Base-by-base conservation (phyloP, 30 jellyfish, hydroid and myxozoan genomes). In the Turritopsis rubra region DNA sequence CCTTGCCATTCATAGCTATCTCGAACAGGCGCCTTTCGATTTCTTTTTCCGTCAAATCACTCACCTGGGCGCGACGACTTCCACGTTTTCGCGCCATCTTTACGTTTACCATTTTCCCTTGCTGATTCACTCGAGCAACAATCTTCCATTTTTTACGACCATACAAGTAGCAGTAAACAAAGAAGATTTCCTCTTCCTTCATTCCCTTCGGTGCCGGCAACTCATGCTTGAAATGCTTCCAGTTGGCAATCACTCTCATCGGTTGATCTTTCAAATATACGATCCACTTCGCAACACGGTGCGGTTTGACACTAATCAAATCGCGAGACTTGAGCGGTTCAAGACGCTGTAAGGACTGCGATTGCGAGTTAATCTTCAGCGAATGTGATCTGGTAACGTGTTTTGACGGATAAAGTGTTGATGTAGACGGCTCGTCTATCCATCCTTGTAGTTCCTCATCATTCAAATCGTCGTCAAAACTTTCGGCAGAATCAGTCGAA, bases 181-280 rank as follows among this genome's bases (percentile, higher is more conserved):
- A 82, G 84, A 21, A 82, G 18, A 71, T 20, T 82, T 82, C 88
- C 66, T 82, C 88, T 24, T 82, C 88, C 23, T 18, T 25, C 29
- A 82, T 16, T 1, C 88, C 52, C 0, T 72, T 29, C 21, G 65
- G 75, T 18, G 30, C 27, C 28, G 66, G 68, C 21, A 81, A 20
- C 16, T 29, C 71, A 21, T 82, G 25, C 18, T 30, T 82, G 84
- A 82, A 82, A 4, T 66, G 68, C 22, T 82, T 52, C 70, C 28
- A 82, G 71, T 72, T 82, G 27, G 82, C 65, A n/a, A 24, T 74
- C 53, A 26, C 41, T 22, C 65, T 28, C 82, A 29, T 26, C 0
- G 54, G 82, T 21, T 74, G 82, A n/a, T 26, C 65, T 24, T 24
- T 24, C 28, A 74, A 21, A 74, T 28, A 74, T 7, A 29, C 65